Conservation (phyloP, 2,888 invertebrate genomes). For the Ptychoptera contaminata region DNA sequence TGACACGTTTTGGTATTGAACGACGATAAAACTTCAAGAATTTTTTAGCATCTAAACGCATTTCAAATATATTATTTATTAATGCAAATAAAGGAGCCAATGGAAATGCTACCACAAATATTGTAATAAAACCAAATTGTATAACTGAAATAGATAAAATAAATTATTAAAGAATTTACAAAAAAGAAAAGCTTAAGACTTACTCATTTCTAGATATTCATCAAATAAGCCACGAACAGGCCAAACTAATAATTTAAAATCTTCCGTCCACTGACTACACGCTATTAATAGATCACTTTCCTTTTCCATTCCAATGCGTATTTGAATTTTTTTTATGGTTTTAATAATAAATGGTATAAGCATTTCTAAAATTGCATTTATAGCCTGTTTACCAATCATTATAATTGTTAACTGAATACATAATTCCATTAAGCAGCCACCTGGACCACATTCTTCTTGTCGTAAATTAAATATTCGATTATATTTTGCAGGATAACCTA, state of each 20-base stretch:
- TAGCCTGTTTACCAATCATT: conserved; percentile 72
- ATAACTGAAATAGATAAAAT: conserved; percentile 55
- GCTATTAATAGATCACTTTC: conserved; percentile 29
- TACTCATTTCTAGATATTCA: conserved; percentile 79
- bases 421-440: conserved; percentile 73
- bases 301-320: too few species aligned
- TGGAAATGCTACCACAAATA: conserved; percentile 77
- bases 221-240: conserved; percentile 54
- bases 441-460: conserved; percentile 68
- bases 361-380: conserved; percentile 64
- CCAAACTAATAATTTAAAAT: conserved; percentile 48
- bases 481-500: conserved; percentile 63
- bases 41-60: conserved; percentile 69
- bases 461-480: conserved; percentile 52
- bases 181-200: conserved; percentile 13
- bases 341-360: conserved; percentile 45
- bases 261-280: conserved; percentile 57
- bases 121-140: conserved; percentile 73
- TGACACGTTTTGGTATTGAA: conserved; percentile 56
- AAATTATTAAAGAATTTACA: conserved; percentile 2
- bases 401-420: conserved; percentile 74
- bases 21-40: conserved; percentile 56
- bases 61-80: conserved; percentile 68
- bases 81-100: conserved; percentile 69
- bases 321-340: conserved; percentile 15